Evolutionary conservation across 1,140 invertebrate species (phyloP), one percentile per base, ranked within the genome.

Genomic region (Prorops nasuta): DNA sequence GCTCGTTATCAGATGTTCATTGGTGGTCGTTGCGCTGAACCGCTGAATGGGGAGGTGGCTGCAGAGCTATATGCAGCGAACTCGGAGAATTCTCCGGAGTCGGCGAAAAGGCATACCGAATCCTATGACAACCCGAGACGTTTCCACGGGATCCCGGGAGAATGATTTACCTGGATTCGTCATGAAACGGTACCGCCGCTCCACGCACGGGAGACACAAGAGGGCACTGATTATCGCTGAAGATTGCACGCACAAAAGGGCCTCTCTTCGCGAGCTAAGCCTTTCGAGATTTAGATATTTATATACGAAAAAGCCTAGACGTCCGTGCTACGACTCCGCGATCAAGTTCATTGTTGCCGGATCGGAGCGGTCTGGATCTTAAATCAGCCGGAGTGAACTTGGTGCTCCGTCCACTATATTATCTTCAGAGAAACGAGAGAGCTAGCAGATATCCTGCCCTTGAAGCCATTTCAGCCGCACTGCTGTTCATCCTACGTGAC

Each of bases 251-350:
- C 63, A 69, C 69, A 67, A 72, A 55, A 69, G 62, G 56, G 46
- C 51, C 56, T 58, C 60, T 67, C 63, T 61, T 31, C 10, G 24
- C 24, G n/a, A n/a, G n/a, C n/a, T n/a, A n/a, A n/a, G 4, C 24
- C 24, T 28, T 28, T 28, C 58, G 63, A 73, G 72, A 76, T 75
- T 75, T 72, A 74, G 69, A 74, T 74, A 74, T 73, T 75, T 73
- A 71, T 71, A 66, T 65, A 69, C 56, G 34, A 35, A 14, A 35
- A 35, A 35, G 7, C 4, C 9, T 31, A 15, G 24, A 15, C 18
- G 58, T 45, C 41, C 47, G 55, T 50, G 52, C 44, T 49, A 36
- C 48, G 52, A 63, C 56, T 62, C 34, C 51, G 49, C 48, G 44
- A 66, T 61, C 58, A 63, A 39, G 22, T 48, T 62, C 45, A 57